phyloP scores from a whole-genome alignment of 2,888 invertebrate species.

The Eupithecia centaureata region DNA sequence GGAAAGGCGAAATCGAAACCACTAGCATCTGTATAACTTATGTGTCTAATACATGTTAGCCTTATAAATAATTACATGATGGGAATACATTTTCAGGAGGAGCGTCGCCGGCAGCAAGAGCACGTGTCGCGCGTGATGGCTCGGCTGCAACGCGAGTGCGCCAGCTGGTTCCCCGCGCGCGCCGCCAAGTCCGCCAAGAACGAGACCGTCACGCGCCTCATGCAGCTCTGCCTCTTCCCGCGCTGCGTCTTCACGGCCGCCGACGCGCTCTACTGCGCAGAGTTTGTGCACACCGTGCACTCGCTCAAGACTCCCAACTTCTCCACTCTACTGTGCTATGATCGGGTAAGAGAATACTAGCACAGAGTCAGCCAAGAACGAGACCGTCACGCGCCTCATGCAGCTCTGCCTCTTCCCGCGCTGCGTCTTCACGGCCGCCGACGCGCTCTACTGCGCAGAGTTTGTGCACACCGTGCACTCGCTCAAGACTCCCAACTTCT shows the following conservation, averaged over 20 bases:
- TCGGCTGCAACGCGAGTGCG: conserved; percentile 89
- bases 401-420: too few species aligned
- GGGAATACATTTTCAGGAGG: conserved; percentile 85
- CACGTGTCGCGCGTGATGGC: conserved; percentile 95
- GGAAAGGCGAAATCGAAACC: too few species aligned
- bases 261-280: conserved; percentile 98
- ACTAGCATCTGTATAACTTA: too few species aligned
- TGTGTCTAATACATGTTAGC: too few species aligned
- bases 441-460: too few species aligned
- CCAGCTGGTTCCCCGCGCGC: conserved; percentile 93
- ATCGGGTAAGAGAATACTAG: conserved; percentile 91
- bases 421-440: too few species aligned
- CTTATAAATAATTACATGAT: too few species aligned
- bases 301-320: conserved; percentile 97
- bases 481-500: too few species aligned
- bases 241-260: conserved; percentile 97
- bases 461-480: too few species aligned
- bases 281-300: conserved; percentile 98
- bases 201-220: conserved; percentile 97
- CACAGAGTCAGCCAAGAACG: too few species aligned
- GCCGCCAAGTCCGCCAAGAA: conserved; percentile 95
- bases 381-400: too few species aligned
- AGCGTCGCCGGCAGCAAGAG: conserved; percentile 95
- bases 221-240: conserved; percentile 98
- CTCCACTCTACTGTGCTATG: conserved; percentile 98